phyloP scores from a whole-genome alignment of 2,113 vertebrate species.

The Eretmochelys imbricata region DNA sequence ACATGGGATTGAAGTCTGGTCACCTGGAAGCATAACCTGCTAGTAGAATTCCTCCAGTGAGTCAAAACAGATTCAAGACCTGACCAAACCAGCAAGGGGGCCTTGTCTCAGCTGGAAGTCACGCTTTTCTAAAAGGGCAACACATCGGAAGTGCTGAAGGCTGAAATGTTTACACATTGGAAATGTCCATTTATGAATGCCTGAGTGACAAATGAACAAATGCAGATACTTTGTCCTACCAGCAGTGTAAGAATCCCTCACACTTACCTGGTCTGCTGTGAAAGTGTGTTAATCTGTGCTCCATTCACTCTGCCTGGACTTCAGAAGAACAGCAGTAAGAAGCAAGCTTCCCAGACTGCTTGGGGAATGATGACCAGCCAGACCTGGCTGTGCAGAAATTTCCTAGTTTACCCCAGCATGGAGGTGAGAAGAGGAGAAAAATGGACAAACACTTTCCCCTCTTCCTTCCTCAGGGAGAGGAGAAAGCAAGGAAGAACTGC shows the following conservation, averaged over 20 bases:
- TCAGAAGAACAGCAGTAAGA: neutral
- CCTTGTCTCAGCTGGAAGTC: neutral
- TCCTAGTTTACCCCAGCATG: neutral
- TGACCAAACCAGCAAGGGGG: neutral
- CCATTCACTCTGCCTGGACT: neutral
- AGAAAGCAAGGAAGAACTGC: neutral
- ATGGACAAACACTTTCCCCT: neutral
- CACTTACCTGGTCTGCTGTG: neutral
- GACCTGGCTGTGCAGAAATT: neutral
- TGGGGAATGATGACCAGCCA: neutral
- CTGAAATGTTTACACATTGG: neutral
- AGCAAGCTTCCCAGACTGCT: neutral
- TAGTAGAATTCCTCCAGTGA: neutral
- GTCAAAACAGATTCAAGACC: neutral
- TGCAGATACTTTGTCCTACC: neutral
- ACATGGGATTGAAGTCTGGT: accelerated
- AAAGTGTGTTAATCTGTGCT: accelerated
- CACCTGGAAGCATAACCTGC: neutral
- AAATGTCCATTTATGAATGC: neutral
- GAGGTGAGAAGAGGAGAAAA: neutral
- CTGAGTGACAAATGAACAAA: accelerated
- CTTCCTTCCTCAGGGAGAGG: neutral
- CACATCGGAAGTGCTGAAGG: accelerated
- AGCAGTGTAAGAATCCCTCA: accelerated
- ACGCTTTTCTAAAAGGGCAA: neutral